Evolutionary conservation across 1,140 invertebrate genomes (phyloP), one percentile per base, ranked within the genome.

Genomic region (Geopemphigus sp.): DNA sequence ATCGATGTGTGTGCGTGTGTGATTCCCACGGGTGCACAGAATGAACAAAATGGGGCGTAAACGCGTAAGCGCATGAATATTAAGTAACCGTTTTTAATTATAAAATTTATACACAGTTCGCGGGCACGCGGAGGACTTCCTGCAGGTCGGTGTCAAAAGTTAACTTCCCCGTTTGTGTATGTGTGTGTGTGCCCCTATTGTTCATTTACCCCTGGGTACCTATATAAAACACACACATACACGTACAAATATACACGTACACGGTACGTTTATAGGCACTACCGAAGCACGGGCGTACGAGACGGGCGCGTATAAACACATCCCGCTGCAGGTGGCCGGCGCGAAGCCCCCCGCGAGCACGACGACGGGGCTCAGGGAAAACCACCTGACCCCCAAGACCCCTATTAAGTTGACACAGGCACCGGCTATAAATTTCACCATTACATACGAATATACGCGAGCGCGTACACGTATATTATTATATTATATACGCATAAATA

Each of bases 21-120:
- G 66, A 68, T 68, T 68, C 66, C 66, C 66, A 68, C 66, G 66
- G 39, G 66, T 17, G 45, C 66, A 17, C 45, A 11, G 14, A 50
- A 68, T 4, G 45, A 50, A 15, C 39, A 22, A 50, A 29, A 54
- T 8, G 47, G 68, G 68, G 68, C 68, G 66, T 68, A 50, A 68
- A 68, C 66, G 66, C 45, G 17, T 12, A 22, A 47, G 57, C 74
- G 12, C 39, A 50, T 78, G 74, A 78, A 78, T 78, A 78, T 50
- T 76, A 76, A 78, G 39, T 47, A 50, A 59, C 57, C 56, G 74
- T 78, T 78, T 78, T 78, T 78, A 78, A 78, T 78, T 78, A 63
- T 50, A 54, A 59, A 61, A 78, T 78, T 63, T 78, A 39, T 39
- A 57, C 56, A 29, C 56, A 29, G 74, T 76, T 50, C 54, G 70